These are phyloP conservation scores for Desoria tigrina DNA, from an alignment of 2,888 invertebrate genomes.

Conservation along the genomic window DNA sequence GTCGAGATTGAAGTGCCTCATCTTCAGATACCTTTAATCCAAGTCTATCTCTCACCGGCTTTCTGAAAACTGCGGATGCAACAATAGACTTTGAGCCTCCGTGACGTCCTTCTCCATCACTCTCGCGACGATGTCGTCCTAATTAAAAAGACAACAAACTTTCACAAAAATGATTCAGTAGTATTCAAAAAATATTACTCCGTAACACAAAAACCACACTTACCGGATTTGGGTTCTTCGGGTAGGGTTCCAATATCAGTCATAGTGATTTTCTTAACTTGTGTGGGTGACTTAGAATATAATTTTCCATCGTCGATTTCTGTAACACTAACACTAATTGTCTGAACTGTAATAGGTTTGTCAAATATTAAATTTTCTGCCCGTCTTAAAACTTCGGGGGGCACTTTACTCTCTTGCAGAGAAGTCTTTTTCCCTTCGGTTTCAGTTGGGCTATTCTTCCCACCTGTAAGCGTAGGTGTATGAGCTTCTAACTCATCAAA, in stretches of 20 bases:
- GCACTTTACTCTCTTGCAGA: slow-evolving; percentile 66
- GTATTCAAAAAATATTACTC: background rate
- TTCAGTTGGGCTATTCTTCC: slow-evolving; percentile 11
- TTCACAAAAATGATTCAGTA: too few species aligned
- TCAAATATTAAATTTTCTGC: slow-evolving; percentile 91
- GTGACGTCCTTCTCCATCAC: background rate
- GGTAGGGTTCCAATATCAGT: slow-evolving; percentile 15
- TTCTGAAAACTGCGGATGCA: slow-evolving; percentile 34
- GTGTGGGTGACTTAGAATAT: background rate
- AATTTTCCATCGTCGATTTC: background rate
- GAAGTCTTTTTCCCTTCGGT: background rate
- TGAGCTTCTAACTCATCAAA: slow-evolving; percentile 54
- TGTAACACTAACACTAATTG: background rate
- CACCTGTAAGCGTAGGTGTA: slow-evolving; percentile 17
- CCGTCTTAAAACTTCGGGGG: slow-evolving; percentile 82
- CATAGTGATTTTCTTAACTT: slow-evolving; percentile 7
- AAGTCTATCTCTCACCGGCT: slow-evolving; percentile 47
- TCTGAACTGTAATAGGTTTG: slow-evolving; percentile 66
- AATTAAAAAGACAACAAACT: too few species aligned
- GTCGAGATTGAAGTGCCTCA: slow-evolving; percentile 28
- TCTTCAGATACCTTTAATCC: slow-evolving; percentile 49
- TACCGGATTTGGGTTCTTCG: background rate
- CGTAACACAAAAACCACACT: background rate
- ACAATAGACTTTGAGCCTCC: slow-evolving; percentile 16
- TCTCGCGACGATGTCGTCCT: too few species aligned